Evolutionary conservation across 2,888 invertebrate species (phyloP), one percentile per base, ranked within the genome.

Genomic region (Lasioglossum malachurum): DNA sequence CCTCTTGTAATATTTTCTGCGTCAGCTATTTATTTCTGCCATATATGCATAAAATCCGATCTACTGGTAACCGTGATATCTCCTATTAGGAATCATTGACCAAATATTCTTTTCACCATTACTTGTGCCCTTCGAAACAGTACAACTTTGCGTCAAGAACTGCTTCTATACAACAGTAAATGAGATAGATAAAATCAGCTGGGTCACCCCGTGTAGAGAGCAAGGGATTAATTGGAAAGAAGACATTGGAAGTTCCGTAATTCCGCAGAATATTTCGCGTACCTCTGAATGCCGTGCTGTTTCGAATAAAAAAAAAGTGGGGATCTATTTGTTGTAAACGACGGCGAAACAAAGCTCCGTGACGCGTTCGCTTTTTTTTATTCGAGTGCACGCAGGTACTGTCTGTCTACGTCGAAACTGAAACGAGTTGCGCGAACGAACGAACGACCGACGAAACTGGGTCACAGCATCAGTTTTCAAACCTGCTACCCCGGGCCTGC

Each of bases 391-490:
- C 72, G 72, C 46, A 57, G 57, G 38, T 49, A n/a, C 69, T 72
- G 16, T 57, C 73, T 16, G 74, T 67, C 69, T 74, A 75, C 78
- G 44, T 19, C 67, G 64, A 86, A 81, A 84, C 84, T 41, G 86
- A 84, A 81, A 75, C 78, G 75, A 60, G 86, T 76, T 85, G 76
- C 82, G 31, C 35, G 76, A 73, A 57, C 57, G 19, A 49, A 49
- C 49, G 57, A 57, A 60, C 41, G 75, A 60, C 60, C 74, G 38
- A 71, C 38, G 73, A 76, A 87, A 87, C 74, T 87, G 82, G 82
- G 87, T 82, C 86, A 69, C n/a, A 53, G 46, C 85, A 87, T 83
- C 87, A 75, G 75, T 78, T 83, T 86, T 83, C 82, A 82, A 80
- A 83, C 82, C 82, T 69, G 57, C 78, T 80, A 27, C 73, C 81